Conservation (phyloP, 1,140 invertebrate genomes). For the Meteorus sp. region DNA sequence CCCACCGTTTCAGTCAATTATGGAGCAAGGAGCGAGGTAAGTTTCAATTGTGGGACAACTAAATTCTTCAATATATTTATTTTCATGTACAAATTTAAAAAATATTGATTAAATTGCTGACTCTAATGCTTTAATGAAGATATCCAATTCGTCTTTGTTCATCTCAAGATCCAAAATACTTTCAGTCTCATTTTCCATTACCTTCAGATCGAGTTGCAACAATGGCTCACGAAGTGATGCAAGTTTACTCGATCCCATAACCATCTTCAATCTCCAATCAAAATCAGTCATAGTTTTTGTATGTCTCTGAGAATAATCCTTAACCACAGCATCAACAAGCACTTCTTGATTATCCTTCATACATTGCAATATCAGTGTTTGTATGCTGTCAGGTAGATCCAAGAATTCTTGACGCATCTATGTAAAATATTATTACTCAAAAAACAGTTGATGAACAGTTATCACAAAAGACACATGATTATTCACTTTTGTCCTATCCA, state of each 20-base stretch:
- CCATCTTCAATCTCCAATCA: constrained; percentile 51
- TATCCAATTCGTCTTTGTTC: constrained; percentile 46
- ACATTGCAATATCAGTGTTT: constrained; percentile 39
- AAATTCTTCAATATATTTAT: neutral
- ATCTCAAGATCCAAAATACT: constrained; percentile 43
- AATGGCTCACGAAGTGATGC: constrained; percentile 46
- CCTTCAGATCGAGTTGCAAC: constrained; percentile 45
- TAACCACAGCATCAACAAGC: constrained; percentile 38
- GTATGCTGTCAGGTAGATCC: constrained; percentile 42
- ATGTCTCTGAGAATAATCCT: constrained; percentile 36
- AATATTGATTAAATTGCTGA: neutral
- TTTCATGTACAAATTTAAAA: neutral
- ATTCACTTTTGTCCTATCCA: no score
- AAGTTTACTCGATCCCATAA: constrained; percentile 54
- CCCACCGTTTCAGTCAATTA: neutral
- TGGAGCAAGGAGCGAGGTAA: no score
- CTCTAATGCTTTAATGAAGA: constrained; percentile 45
- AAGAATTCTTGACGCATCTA: constrained; percentile 50
- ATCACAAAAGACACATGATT: no score
- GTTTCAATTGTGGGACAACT: no score
- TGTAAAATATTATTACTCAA: no score
- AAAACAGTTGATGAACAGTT: no score
- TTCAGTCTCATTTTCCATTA: constrained; percentile 36
- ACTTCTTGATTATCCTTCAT: constrained; percentile 43
- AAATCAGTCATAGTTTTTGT: constrained; percentile 44